Evolutionary conservation across 2,797 vertebrate species (phyloP).

Genomic region (Hemitrygon akajei): DNA sequence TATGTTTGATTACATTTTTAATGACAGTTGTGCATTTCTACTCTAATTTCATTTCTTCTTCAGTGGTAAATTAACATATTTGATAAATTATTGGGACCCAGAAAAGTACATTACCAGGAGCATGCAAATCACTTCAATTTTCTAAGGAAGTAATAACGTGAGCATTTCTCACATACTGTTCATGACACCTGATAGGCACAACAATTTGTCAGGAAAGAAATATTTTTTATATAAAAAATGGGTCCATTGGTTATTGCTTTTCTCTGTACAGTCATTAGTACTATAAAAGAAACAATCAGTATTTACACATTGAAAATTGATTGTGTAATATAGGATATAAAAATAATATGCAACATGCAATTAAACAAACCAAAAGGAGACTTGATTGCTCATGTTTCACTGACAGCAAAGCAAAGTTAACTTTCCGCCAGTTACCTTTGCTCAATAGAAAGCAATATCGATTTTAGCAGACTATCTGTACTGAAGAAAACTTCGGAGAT

Average conservation of each 20-base stretch:
- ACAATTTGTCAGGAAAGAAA: constrained; percentile 24
- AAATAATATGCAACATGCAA: background rate
- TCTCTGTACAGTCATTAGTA: background rate
- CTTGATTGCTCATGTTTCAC: background rate
- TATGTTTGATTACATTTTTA: constrained; percentile 91
- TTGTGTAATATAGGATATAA: background rate
- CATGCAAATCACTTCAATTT: constrained; percentile 67
- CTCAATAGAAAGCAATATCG: background rate
- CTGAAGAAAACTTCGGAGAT: background rate
- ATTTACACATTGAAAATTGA: constrained; percentile 6
- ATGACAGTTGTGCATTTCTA: constrained; percentile 80
- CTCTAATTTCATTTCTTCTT: constrained; percentile 75
- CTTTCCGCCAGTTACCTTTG: background rate
- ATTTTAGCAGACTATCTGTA: background rate
- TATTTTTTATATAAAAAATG: constrained; percentile 15
- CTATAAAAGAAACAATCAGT: constrained; percentile 22
- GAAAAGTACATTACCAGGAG: constrained; percentile 59
- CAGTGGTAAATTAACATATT: constrained; percentile 68
- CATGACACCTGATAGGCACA: constrained; percentile 12
- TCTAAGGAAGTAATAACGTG: constrained; percentile 49
- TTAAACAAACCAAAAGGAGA: background rate
- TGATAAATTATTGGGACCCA: constrained; percentile 73
- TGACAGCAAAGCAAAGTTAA: background rate
- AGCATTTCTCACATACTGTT: constrained; percentile 39
- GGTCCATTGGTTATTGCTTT: background rate